A percentile compares a stretch with the other conserved stretches of the same genome.
Evolutionary conservation across 1,140 invertebrate genomes (phyloP).

Genomic region (Drosophila watanabei): DNA sequence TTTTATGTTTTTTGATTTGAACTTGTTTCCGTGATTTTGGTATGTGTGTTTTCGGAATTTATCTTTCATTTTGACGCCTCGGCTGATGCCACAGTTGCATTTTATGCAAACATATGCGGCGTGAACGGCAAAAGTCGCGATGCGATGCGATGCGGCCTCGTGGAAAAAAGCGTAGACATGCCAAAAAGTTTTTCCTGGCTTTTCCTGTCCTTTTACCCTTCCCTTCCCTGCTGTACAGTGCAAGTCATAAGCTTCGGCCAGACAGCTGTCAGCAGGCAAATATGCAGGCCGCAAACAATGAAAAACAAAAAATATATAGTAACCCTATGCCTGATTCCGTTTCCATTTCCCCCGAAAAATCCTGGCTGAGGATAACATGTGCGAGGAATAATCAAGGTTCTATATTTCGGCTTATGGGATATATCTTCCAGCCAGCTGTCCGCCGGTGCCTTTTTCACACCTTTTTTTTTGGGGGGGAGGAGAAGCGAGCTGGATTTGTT

Average conservation of each 20-base stretch:
- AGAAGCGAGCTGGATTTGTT: slow-evolving; percentile 8
- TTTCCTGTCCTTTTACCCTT: neutral
- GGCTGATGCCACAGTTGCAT: slow-evolving; percentile 52
- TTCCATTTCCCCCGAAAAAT: slow-evolving; percentile 20
- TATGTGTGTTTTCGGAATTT: slow-evolving; percentile 64
- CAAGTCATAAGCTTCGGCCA: slow-evolving; percentile 39
- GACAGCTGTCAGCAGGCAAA: slow-evolving; percentile 78
- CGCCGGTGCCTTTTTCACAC: slow-evolving; percentile 29
- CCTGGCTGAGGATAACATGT: slow-evolving; percentile 43
- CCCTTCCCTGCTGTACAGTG: neutral
- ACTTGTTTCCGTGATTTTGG: slow-evolving; percentile 26
- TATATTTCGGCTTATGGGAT: no score
- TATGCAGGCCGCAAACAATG: slow-evolving; percentile 59
- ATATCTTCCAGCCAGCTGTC: slow-evolving; percentile 10
- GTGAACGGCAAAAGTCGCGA: slow-evolving; percentile 51
- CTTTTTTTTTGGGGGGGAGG: slow-evolving; percentile 35
- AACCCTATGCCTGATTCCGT: slow-evolving; percentile 18
- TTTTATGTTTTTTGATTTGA: slow-evolving; percentile 21
- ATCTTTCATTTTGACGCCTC: slow-evolving; percentile 72
- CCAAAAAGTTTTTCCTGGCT: slow-evolving; percentile 46
- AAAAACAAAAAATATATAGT: slow-evolving; percentile 17
- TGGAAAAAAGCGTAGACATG: slow-evolving; percentile 39
- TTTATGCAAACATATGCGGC: slow-evolving; percentile 81
- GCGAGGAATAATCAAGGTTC: slow-evolving; percentile 19
- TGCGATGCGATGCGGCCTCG: slow-evolving; percentile 28